Evolutionary conservation across 2,888 invertebrate genomes (phyloP), one percentile per base, ranked within the genome.

Genomic region (Plemyria rubiginata): DNA sequence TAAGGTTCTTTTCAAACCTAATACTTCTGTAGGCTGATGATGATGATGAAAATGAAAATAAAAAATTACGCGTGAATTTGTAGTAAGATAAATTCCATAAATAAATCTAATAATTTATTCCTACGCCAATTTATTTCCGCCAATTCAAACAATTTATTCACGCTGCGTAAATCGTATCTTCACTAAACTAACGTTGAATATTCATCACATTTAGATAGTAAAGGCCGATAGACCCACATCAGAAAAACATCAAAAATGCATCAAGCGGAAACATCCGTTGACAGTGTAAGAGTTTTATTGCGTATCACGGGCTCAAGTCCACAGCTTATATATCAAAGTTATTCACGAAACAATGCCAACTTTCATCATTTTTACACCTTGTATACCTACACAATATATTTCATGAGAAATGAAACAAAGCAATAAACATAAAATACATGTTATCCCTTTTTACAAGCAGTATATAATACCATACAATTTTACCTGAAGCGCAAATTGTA

Each of bases 201-300:
- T 92, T 92, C 90, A 91, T 90, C 88, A 90, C 91, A 88, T 92
- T 92, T 90, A 92, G 92, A 92, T 92, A 89, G 89, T 81, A 84
- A 78, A 80, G 85, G 79, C 83, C 87, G 92, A 92, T 92, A 91
- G 92, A 92, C 92, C 92, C 92, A 91, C 92, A 92, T 92, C 92
- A 92, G 91, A 92, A 92, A 92, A 92, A 92, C 92, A 92, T 92
- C 92, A 92, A 92, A 92, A 92, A 92, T 92, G 92, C 92, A 92
- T 92, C 92, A 92, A 88, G 92, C 92, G 92, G 92, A 92, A 92
- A 90, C 86, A 88, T 87, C 83, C 82, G 81, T 82, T 84, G 85
- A 87, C 86, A 89, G 85, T 88, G 85, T 87, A 80, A 80, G 81
- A 85, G 82, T 86, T 86, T 88, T 90, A 88, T 90, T 86, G 84